Conservation (phyloP, 2,888 invertebrate genomes). For the Germaria angustata region DNA sequence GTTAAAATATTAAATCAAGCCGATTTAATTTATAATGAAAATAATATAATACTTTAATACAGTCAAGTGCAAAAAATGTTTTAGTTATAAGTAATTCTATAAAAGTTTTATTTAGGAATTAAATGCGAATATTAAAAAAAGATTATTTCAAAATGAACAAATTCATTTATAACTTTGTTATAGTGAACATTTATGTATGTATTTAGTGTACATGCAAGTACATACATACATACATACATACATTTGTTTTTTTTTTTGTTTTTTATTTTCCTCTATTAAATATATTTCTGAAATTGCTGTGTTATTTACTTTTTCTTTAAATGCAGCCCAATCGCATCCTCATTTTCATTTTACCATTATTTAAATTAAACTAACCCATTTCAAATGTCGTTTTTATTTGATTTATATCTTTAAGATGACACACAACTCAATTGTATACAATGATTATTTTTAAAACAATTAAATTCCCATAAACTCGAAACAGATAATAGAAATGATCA, state of each 20-base stretch:
- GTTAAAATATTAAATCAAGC: neutral
- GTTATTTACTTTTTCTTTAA: neutral
- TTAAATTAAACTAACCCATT: constrained; percentile 74
- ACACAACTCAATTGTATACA: constrained; percentile 73
- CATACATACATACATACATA: neutral
- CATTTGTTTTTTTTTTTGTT: too few species aligned
- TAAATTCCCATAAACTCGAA: constrained; percentile 60
- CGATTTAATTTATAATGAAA: neutral
- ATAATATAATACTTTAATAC: neutral
- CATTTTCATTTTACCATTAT: neutral
- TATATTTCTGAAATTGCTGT: too few species aligned
- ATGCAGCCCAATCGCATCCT: neutral
- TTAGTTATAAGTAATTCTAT: neutral
- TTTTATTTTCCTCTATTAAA: too few species aligned
- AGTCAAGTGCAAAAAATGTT: constrained; percentile 13
- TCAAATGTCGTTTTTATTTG: constrained; percentile 76
- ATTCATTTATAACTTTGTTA: too few species aligned
- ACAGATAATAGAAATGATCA: constrained; percentile 31
- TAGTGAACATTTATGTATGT: too few species aligned
- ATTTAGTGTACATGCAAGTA: neutral
- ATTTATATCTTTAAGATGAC: constrained; percentile 72
- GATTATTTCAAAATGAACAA: too few species aligned
- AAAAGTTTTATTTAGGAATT: neutral
- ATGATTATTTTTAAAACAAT: constrained; percentile 39
- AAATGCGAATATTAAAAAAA: neutral